phyloP scores from a whole-genome alignment of 2,797 vertebrate genomes.

The Sebastes flavidus region DNA sequence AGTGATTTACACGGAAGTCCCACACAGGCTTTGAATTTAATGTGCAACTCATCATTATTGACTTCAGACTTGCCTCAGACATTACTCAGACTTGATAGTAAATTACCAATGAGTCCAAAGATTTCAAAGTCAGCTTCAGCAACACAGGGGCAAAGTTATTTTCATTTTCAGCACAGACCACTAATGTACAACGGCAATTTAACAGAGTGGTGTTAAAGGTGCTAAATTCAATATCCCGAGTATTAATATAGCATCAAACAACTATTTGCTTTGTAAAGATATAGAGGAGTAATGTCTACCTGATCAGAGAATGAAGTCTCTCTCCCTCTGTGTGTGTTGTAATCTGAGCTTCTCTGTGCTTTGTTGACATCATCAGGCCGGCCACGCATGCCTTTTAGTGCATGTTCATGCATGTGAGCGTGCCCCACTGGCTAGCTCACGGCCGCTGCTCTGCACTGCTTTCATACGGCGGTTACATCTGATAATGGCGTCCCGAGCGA shows the following conservation, averaged over 20 bases:
- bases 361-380: no score
- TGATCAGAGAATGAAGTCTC: background rate
- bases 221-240: background rate
- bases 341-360: no score
- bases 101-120: conserved; percentile 33
- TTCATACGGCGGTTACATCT: no score
- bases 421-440: no score
- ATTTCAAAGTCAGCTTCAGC: conserved; percentile 45
- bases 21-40: conserved; percentile 30
- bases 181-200: conserved; percentile 1
- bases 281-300: background rate
- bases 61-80: conserved; percentile 24
- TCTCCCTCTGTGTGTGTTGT: no score
- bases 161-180: background rate
- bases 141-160: background rate
- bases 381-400: no score
- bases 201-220: background rate
- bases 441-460: no score
- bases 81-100: conserved; percentile 27
- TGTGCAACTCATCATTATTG: conserved; percentile 36
- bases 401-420: no score
- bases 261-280: background rate
- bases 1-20: conserved; percentile 19
- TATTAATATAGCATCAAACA: background rate
- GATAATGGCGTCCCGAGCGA: no score